A percentile compares a stretch with the other conserved stretches of the same genome.
Conservation (phyloP, 2,888 invertebrate genomes). For the Lacanobia wlatinum region DNA sequence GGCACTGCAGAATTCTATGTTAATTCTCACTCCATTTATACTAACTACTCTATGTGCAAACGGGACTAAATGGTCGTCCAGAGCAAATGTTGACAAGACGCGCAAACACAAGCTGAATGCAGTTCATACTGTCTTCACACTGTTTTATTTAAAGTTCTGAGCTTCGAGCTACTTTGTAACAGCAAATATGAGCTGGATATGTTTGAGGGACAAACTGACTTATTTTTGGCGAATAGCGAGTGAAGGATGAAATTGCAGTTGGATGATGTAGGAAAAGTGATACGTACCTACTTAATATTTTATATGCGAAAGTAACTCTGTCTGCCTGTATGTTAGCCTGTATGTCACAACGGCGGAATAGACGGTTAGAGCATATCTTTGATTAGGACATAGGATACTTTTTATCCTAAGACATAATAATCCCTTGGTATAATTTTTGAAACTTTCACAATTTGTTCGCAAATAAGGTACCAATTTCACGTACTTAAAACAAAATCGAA, state of each 20-base stretch:
- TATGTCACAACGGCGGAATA: too few relatives aligned
- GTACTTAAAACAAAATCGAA: neutral
- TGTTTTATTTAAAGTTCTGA: conserved; percentile 63
- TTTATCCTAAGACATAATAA: too few relatives aligned
- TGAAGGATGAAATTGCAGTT: neutral
- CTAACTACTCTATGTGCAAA: conserved; percentile 44
- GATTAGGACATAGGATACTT: too few relatives aligned
- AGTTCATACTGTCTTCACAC: conserved; percentile 61
- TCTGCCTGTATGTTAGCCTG: too few relatives aligned
- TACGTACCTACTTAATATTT: too few relatives aligned
- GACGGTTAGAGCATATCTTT: too few relatives aligned
- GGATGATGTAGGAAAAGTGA: neutral
- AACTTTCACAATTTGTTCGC: neutral
- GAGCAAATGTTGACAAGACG: conserved; percentile 62
- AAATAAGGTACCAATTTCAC: neutral
- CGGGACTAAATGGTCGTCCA: conserved; percentile 61
- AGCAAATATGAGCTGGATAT: conserved; percentile 62
- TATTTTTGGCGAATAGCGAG: conserved; percentile 19
- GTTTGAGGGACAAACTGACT: conserved; percentile 34
- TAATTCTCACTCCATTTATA: conserved; percentile 43
- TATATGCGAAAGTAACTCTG: too few relatives aligned
- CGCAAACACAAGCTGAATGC: conserved; percentile 61
- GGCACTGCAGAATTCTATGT: conserved; percentile 1
- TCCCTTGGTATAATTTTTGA: too few relatives aligned
- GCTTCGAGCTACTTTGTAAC: conserved; percentile 60